These are phyloP conservation scores for Ophioderma brevispina DNA, from an alignment of 35 echinoderm and acorn worm genomes.

Conservation along the genomic window DNA sequence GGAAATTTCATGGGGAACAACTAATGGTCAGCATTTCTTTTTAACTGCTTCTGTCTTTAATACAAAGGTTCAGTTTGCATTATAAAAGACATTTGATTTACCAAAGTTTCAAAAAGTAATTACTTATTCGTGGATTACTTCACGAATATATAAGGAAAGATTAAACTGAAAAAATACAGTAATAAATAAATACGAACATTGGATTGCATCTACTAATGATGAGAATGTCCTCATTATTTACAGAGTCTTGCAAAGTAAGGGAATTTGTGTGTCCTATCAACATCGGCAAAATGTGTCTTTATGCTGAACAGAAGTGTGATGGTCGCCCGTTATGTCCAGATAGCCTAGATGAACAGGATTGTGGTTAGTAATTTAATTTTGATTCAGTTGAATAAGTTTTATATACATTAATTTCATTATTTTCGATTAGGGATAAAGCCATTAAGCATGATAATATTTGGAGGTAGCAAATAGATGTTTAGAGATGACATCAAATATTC, in stretches of 20 bases:
- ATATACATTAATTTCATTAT: too few relatives aligned
- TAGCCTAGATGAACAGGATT: not conserved
- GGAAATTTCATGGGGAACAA: not conserved
- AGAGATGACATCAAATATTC: not conserved
- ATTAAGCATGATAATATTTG: not conserved
- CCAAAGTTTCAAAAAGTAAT: too few relatives aligned
- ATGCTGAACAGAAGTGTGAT: not conserved
- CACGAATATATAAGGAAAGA: too few relatives aligned
- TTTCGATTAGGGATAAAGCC: not conserved
- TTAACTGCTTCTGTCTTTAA: too few relatives aligned
- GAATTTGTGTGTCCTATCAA: not conserved
- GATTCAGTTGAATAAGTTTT: not conserved
- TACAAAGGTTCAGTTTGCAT: too few relatives aligned
- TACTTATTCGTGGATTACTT: too few relatives aligned
- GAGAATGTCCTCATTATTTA: too few relatives aligned
- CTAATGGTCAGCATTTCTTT: not conserved
- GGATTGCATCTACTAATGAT: too few relatives aligned
- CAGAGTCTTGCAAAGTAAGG: not conserved
- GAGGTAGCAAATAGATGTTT: not conserved
- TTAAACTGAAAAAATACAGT: too few relatives aligned
- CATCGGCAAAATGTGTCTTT: not conserved
- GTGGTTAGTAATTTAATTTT: not conserved
- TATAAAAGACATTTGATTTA: too few relatives aligned
- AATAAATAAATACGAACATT: too few relatives aligned
- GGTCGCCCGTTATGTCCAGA: not conserved